Base-by-base conservation (phyloP, 2,888 invertebrate species). In the Sclerodermus sp. region DNA sequence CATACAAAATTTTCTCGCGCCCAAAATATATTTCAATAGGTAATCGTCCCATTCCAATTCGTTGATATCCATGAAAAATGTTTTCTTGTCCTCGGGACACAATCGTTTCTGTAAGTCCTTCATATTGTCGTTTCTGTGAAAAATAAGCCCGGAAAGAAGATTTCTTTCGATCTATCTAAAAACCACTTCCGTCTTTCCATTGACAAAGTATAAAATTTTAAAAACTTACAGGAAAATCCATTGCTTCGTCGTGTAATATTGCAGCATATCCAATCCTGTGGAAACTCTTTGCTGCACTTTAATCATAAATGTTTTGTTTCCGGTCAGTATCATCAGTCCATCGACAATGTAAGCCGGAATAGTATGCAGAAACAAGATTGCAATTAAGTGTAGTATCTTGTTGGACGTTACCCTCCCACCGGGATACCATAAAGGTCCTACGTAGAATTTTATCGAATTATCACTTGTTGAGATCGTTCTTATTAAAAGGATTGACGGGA, bases 281-380 rank as follows among this genome's bases (percentile, higher is more conserved):
- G 82, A 79, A 34, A 87, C 84, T 16, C 84, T 81, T 42, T 83
- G 82, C 62, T 89, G 88, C 0, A 85, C 79, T 52, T 83, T 83
- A 0, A 89, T 82, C 80, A 89, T 79, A 66, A 89, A 93, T 59
- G 87, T 89, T 77, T 88, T 90, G 63, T 87, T 85, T 2, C 90
- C 84, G 42, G 86, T 81, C 16, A 91, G 49, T 12, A 85, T 73
- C 63, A 91, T 76, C 10, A 90, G 58, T 8, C 85, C 78, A 67
- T 93, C 93, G 4, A 92, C 83, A 18, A 91, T 79, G 62, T 90
- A 90, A 0, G 92, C 91, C 0, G 93, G 93, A 12, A 93, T 70
- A 4, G 85, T 79, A 66, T 93, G 93, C 0, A 88, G 84, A 68
- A 91, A 85, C 60, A 90, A 82, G 2, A 87, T 82, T 1, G 86